Base-by-base conservation (phyloP, 2,797 vertebrate genomes). In the Chelidonichthys spinosus region DNA sequence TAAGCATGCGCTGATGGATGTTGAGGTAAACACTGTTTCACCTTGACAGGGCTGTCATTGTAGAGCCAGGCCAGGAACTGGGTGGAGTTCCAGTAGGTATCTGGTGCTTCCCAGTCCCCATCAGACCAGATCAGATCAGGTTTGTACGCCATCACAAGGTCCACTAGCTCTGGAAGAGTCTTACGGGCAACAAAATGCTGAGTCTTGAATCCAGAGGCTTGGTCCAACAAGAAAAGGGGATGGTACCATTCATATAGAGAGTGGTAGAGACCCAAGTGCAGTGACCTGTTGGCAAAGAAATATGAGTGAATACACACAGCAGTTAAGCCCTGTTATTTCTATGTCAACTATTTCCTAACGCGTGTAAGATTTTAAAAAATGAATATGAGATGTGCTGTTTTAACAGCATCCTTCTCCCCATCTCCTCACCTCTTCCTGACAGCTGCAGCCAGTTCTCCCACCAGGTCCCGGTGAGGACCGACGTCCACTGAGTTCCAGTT, bases 61-160 rank as follows among this genome's bases (percentile, higher is more conserved):
- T 98, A 98, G 53, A 98, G 96, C 97, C 97, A 98, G 71, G 97
- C 93, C 66, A 98, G 94, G 83, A 98, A 98, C 44, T 88, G 67
- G 0, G 97, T 98, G 10, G 97, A 96, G 84, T 98, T 98, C 97
- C 97, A 98, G 84, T 97, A 97, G 0, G 94, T 90, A 32, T 96
- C 95, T 0, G 94, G 91, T 11, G 95, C 95, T 42, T 93, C 94
- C 96, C 95, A 96, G 67, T 96, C 96, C 14, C 96, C 96, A 84
- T 96, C 96, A 2, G 96, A 96, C 96, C 96, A 97, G 70, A 96
- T 96, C 95, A 97, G 74, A 95, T 96, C 96, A n/a, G 96, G 96
- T 76, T 95, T 93, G 78, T 96, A 97, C 5, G 91, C 93, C 73
- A 73, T 85, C 47, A 97, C 95, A 13, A 97, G 94, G 11, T 96